A percentile compares a stretch with the other conserved stretches of the same genome.
Evolutionary conservation across 1,140 invertebrate species (phyloP).

Genomic region (Acromyrmex echinatior): DNA sequence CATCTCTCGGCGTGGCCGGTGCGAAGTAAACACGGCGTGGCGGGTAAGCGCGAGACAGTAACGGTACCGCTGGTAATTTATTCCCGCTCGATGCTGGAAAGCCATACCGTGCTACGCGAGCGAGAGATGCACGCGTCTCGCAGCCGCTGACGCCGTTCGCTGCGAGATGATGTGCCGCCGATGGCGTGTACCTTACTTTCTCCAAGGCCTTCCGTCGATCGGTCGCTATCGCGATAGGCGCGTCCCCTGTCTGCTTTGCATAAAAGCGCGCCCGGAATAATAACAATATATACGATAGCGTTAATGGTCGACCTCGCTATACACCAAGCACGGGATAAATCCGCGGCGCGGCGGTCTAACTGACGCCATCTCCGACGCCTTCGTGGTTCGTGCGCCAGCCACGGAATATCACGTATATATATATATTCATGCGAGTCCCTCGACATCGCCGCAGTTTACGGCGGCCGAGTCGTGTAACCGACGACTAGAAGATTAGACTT

Average conservation of each 20-base stretch:
- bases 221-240: slow-evolving; percentile 58
- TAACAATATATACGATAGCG: slow-evolving; percentile 78
- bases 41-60: slow-evolving; percentile 66
- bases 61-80: slow-evolving; percentile 72
- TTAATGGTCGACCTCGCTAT: slow-evolving; percentile 77
- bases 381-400: slow-evolving; percentile 22
- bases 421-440: slow-evolving; percentile 57
- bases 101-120: slow-evolving; percentile 49
- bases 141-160: slow-evolving; percentile 1
- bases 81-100: slow-evolving; percentile 66
- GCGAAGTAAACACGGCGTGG: slow-evolving; percentile 60
- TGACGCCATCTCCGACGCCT: slow-evolving; percentile 31
- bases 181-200: slow-evolving; percentile 67
- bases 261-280: slow-evolving; percentile 77
- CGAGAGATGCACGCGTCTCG: slow-evolving; percentile 41
- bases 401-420: slow-evolving; percentile 39
- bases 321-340: slow-evolving; percentile 77
- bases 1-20: slow-evolving; percentile 49
- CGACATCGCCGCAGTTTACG: not conserved
- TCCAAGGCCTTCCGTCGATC: slow-evolving; percentile 69
- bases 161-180: slow-evolving; percentile 21
- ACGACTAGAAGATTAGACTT: slow-evolving; percentile 16
- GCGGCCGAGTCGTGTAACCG: not conserved
- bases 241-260: slow-evolving; percentile 69
- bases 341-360: slow-evolving; percentile 56